Evolutionary conservation across 2,888 invertebrate genomes (phyloP), one percentile per base, ranked within the genome.

Genomic region (Seira ritae): DNA sequence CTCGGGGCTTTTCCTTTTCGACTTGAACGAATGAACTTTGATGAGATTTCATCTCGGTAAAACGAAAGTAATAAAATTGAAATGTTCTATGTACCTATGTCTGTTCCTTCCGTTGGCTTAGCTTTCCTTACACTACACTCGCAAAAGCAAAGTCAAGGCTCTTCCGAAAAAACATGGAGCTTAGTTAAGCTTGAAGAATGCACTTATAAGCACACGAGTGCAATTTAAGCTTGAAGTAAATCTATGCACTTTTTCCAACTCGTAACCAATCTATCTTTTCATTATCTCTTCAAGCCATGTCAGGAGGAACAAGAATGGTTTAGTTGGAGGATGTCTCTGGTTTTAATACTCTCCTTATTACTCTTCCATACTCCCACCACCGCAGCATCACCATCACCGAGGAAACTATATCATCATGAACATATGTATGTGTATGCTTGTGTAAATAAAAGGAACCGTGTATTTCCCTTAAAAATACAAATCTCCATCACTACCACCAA

Each of bases 211-310:
- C n/a, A 12, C 42, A 42, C 42, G 12, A 42, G 42, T 42, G 42
- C 42, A 42, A 12, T 42, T 42, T 42, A 12, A 42, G 42, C 42
- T 4, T 42, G 42, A 8, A 42, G 42, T 12, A 42, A 42, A 42
- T 42, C 42, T 42, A 42, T 42, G 12, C 42, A 42, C 42, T 42
- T 67, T 10, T 24, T 66, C 65, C 10, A 23, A 3, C 20, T 20
- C 17, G 79, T 67, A 73, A 72, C 67, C 79, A 73, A 72, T 79
- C 79, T 79, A 79, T 79, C 79, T 79, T 79, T 79, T 79, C 79
- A 79, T 79, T 79, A 79, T 79, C 79, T 79, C 79, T 24, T 69
- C 71, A 78, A 72, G 79, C 67, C 66, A 71, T 78, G 79, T 79
- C 72, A 79, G 70, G 6, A 70, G 71, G 70, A 79, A 73, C 65